Conservation (phyloP, 2,797 vertebrate genomes). For the Cottoperca gobio region DNA sequence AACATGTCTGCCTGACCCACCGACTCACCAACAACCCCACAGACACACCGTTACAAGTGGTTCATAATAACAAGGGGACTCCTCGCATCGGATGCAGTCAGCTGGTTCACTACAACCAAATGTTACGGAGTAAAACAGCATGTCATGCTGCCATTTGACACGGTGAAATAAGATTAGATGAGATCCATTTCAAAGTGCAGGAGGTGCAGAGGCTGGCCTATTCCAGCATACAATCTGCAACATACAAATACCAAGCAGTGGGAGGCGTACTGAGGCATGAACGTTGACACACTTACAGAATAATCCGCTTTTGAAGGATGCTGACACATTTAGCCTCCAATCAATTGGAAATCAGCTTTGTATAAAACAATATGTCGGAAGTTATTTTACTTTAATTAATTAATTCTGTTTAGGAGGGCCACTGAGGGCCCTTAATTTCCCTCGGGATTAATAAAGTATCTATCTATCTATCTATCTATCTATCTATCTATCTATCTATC, state of each 20-base stretch:
- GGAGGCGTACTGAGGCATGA: constrained; percentile 65
- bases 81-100: constrained; percentile 79
- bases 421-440: too few relatives aligned
- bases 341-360: constrained; percentile 8
- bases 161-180: constrained; percentile 86
- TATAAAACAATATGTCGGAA: neutral
- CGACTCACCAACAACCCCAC: constrained; percentile 85
- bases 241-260: constrained; percentile 59
- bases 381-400: neutral
- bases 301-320: constrained; percentile 40
- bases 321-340: neutral
- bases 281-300: constrained; percentile 67
- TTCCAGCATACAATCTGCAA: constrained; percentile 48
- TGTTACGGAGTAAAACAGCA: constrained; percentile 86
- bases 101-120: constrained; percentile 83
- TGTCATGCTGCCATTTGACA: constrained; percentile 86
- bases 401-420: neutral
- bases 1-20: constrained; percentile 86
- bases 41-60: constrained; percentile 81
- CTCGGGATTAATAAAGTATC: too few relatives aligned
- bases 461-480: too few relatives aligned
- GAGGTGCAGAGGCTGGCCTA: constrained; percentile 71
- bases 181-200: constrained; percentile 81
- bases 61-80: constrained; percentile 82
- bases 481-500: too few relatives aligned